These are phyloP conservation scores for Sceloporus tristichus DNA, from an alignment of 2,113 vertebrate species.

Conservation along the genomic window DNA sequence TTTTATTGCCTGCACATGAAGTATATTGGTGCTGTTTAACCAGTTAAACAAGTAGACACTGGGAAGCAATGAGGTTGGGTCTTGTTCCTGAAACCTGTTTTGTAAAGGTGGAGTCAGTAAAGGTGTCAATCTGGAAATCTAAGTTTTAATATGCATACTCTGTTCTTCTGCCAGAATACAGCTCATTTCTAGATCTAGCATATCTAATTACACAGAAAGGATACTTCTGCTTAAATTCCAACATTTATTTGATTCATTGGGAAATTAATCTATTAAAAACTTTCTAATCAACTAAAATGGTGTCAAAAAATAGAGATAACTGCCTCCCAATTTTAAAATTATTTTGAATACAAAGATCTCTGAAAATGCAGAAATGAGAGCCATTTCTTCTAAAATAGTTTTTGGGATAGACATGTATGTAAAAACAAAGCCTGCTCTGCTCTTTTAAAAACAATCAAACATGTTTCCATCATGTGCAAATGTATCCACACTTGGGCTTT, in stretches of 20 bases:
- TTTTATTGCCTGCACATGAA: not conserved
- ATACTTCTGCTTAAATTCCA: not conserved
- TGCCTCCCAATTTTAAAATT: not conserved
- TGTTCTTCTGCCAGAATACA: not conserved
- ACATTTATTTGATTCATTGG: not conserved
- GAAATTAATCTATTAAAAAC: not conserved
- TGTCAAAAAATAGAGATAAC: not conserved
- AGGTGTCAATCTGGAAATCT: not conserved
- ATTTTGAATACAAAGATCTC: not conserved
- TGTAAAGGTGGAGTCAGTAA: not conserved
- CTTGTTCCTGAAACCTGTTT: conserved; percentile 19
- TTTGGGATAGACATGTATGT: not conserved
- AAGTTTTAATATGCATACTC: not conserved
- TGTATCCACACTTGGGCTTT: not conserved
- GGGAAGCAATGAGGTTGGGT: not conserved
- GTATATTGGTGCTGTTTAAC: not conserved
- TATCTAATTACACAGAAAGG: not conserved
- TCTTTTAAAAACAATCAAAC: not conserved
- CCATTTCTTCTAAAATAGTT: not conserved
- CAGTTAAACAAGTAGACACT: not conserved
- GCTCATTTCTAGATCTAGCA: not conserved
- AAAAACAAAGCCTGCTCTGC: not conserved
- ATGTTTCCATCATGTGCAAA: conserved; percentile 4
- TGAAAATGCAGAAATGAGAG: not conserved
- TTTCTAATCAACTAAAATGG: not conserved